Percentiles rank a stretch among this genome's conserved stretches.
Evolutionary conservation across 1,140 invertebrate genomes (phyloP).

Genomic region (Spodoptera litura): DNA sequence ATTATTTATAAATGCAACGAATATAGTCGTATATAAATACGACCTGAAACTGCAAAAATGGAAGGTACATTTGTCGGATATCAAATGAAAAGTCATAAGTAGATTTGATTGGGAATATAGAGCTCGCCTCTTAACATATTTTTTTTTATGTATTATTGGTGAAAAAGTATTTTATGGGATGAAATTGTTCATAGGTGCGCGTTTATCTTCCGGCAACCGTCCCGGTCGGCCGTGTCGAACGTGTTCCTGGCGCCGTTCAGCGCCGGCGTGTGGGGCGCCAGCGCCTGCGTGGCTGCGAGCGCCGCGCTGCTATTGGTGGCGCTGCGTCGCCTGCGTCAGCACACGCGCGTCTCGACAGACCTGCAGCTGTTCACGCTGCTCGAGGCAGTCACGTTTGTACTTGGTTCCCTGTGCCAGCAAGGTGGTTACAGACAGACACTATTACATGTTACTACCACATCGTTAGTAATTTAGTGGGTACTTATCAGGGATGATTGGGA

Average conservation of each 20-base stretch:
- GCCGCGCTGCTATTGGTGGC: constrained; percentile 64
- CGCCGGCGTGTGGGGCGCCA: constrained; percentile 87
- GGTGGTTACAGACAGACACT: constrained; percentile 61
- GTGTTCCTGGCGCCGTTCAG: constrained; percentile 89
- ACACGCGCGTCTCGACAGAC: constrained; percentile 26
- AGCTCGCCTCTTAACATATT: too few relatives aligned
- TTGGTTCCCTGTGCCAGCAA: constrained; percentile 88
- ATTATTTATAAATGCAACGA: too few relatives aligned
- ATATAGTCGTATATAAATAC: too few relatives aligned
- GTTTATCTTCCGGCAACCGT: constrained; percentile 89
- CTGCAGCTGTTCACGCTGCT: constrained; percentile 68
- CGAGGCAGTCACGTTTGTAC: constrained; percentile 83
- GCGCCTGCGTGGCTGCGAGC: constrained; percentile 69
- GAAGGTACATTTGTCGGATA: too few relatives aligned
- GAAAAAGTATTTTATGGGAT: too few relatives aligned
- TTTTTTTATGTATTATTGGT: too few relatives aligned
- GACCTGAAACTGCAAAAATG: too few relatives aligned
- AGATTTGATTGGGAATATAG: too few relatives aligned
- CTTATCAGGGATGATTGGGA: too few relatives aligned
- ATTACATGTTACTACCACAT: too few relatives aligned
- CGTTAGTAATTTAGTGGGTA: too few relatives aligned
- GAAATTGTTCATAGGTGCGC: constrained; percentile 59
- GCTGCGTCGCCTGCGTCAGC: constrained; percentile 57
- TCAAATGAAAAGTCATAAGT: too few relatives aligned
- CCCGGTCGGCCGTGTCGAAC: constrained; percentile 88